These are phyloP conservation scores for Drosophila aldrichi DNA, from an alignment of 2,888 invertebrate species.

Conservation along the genomic window DNA sequence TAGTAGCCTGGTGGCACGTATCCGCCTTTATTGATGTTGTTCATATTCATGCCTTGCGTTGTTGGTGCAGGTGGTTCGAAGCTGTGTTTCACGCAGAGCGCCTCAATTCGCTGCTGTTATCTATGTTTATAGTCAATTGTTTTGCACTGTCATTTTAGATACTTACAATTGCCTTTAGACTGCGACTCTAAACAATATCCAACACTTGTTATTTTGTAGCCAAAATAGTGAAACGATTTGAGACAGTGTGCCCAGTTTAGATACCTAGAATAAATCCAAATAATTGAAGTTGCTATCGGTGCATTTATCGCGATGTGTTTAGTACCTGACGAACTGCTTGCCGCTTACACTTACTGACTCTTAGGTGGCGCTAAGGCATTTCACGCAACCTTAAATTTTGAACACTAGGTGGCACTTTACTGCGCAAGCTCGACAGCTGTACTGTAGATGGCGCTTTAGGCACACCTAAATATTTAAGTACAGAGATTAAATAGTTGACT, in stretches of 20 bases:
- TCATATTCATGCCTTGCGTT: constrained; percentile 71
- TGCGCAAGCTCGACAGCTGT: rapidly evolving
- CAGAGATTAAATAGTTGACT: not conserved
- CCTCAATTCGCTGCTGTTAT: constrained; percentile 1
- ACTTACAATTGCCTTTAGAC: not conserved
- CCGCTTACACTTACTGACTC: too few species aligned
- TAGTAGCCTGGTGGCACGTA: constrained; percentile 82
- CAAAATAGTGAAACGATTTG: not conserved
- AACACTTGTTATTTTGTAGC: not conserved
- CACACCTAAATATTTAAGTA: not conserved
- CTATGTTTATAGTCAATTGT: not conserved
- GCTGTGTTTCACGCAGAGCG: constrained; percentile 6
- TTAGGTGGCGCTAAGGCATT: not conserved
- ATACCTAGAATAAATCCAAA: not conserved
- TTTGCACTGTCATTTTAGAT: not conserved
- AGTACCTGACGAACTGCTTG: too few species aligned
- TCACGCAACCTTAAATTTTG: rapidly evolving
- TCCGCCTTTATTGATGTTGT: constrained; percentile 82
- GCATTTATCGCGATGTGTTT: not conserved
- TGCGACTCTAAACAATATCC: not conserved
- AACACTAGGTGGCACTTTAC: not conserved
- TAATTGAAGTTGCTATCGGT: not conserved
- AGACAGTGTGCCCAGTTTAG: not conserved
- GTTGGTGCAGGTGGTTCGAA: constrained; percentile 27
- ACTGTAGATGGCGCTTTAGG: constrained; percentile 5